Evolutionary conservation across 2,797 vertebrate species (phyloP).

Genomic region (Siniperca scherzeri): DNA sequence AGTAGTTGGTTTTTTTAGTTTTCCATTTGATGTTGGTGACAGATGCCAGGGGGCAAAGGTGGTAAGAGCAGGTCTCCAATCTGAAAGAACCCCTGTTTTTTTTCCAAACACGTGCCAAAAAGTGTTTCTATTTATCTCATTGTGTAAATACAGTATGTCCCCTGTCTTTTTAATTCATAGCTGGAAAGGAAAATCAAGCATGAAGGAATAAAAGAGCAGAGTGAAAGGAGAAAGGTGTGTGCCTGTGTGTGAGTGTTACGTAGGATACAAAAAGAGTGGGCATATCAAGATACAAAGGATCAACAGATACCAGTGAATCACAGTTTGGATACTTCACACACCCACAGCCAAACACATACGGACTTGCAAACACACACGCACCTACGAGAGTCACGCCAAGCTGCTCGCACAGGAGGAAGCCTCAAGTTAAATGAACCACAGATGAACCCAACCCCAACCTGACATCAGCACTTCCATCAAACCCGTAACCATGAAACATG

Average conservation of each 20-base stretch:
- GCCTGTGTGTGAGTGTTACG: slow-evolving; percentile 25
- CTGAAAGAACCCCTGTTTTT: slow-evolving; percentile 54
- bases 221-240: slow-evolving; percentile 30
- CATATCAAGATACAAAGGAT: slow-evolving; percentile 41
- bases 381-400: slow-evolving; percentile 36
- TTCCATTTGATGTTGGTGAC: slow-evolving; percentile 78
- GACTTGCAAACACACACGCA: slow-evolving; percentile 48
- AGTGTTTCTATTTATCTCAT: slow-evolving; percentile 47
- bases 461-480: slow-evolving; percentile 56
- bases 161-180: neutral
- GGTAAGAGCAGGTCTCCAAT: slow-evolving; percentile 55
- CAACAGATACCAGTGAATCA: slow-evolving; percentile 60
- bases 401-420: slow-evolving; percentile 50
- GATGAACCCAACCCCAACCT: slow-evolving; percentile 40
- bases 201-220: slow-evolving; percentile 23
- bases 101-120: slow-evolving; percentile 30
- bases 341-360: slow-evolving; percentile 54
- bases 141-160: slow-evolving; percentile 33
- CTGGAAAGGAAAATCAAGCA: slow-evolving; percentile 42
- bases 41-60: slow-evolving; percentile 80
- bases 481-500: slow-evolving; percentile 54
- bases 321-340: slow-evolving; percentile 56
- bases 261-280: slow-evolving; percentile 52
- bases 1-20: slow-evolving; percentile 74
- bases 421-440: slow-evolving; percentile 47